Base-by-base conservation (phyloP, 1,140 invertebrate species). In the Brachionus manjavacas region DNA sequence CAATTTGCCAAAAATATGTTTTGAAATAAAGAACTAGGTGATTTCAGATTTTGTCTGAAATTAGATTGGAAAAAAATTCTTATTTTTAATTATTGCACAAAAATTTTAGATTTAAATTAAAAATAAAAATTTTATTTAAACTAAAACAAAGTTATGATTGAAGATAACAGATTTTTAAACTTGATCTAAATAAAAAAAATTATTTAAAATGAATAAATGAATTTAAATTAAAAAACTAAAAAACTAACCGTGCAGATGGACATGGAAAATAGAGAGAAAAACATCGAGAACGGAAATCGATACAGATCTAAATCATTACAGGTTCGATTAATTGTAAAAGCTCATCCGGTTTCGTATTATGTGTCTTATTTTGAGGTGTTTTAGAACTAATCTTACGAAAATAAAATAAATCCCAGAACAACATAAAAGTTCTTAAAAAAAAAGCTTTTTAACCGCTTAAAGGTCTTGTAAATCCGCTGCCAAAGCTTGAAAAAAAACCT, bases 361-460 rank as follows among this genome's bases (percentile, higher is more conserved):
- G 79, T 81, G 79, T 64, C 79, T 60, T 81, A 64, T 81, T 81
- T 81, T 81, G 79, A 81, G 79, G 79, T 81, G 49, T 81, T 81
- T 68, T 76, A 49, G 72, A 76, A 41, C 31, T 72, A 72, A 72
- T 72, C 31, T 72, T 41, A 72, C 68, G n/a, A 72, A n/a, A 43
- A 20, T 16, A 72, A 72, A 72, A 72, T 35, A 41, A 72, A 72
- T n/a, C 39, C 16, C n/a, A 35, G 14, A 72, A 72, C 39, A 41
- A 41, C 16, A 39, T 3, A 72, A n/a, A 72, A 39, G 20, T 4
- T 41, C 4, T 11, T 16, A n/a, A 25, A 31, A 68, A n/a, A 31
- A 68, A 28, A 39, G n/a, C 12, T 68, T 4, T 39, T 68, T 31
- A 14, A 68, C 6, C 14, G 66, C 31, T 68, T 68, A 31, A 31